These are phyloP conservation scores for Archilochus colubris DNA, from an alignment of 2,113 vertebrate species.

Conservation along the genomic window DNA sequence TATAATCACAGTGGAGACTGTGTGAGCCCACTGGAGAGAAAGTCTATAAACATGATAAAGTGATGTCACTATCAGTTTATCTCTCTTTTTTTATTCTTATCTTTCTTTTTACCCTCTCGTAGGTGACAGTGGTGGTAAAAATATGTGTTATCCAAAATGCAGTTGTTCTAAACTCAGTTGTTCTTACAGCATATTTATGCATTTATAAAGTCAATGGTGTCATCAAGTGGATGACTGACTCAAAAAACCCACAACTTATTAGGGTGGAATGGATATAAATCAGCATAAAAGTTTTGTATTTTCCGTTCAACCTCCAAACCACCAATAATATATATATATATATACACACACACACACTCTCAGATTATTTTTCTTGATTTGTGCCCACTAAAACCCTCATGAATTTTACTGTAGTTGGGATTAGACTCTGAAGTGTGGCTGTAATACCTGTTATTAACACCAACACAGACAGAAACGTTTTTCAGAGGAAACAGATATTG, in stretches of 20 bases:
- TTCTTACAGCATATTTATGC: background rate
- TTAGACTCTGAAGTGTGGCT: background rate
- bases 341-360: background rate
- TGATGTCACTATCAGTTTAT: background rate
- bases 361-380: background rate
- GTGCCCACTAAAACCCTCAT: background rate
- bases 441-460: background rate
- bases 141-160: background rate
- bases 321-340: background rate
- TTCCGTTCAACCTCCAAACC: background rate
- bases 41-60: slow-evolving; percentile 6
- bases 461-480: background rate
- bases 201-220: background rate
- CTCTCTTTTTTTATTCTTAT: background rate
- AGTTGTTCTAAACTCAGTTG: background rate
- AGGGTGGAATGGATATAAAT: background rate
- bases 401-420: background rate
- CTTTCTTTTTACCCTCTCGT: background rate
- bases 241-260: background rate
- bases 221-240: background rate
- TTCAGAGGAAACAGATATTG: background rate
- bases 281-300: background rate
- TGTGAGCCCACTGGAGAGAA: background rate
- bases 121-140: background rate
- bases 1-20: background rate